Evolutionary conservation across 1,140 invertebrate species (phyloP).

Genomic region (Bombus balteatus): DNA sequence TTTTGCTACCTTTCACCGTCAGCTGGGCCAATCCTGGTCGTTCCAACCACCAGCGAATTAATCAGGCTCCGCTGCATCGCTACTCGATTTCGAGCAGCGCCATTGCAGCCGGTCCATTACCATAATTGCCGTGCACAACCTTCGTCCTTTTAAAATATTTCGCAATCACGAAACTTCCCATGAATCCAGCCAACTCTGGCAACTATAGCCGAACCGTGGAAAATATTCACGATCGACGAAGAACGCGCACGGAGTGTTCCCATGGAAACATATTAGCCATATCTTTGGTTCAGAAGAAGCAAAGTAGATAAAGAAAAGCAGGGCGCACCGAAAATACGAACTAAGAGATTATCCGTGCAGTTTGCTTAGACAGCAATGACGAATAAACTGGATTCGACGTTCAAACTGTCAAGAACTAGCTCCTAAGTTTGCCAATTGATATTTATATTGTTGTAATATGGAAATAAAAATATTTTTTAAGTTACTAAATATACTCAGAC

Average conservation of each 20-base stretch:
- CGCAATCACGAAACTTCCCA: neutral
- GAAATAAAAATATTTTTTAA: too few species aligned
- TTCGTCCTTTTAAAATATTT: constrained; percentile 22
- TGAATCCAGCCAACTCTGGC: neutral
- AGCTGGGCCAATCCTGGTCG: constrained; percentile 22
- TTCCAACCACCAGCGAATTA: constrained; percentile 25
- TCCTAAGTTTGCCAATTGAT: too few species aligned
- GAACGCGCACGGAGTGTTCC: neutral
- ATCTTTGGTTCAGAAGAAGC: too few species aligned
- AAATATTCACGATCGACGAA: neutral
- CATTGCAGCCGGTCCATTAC: constrained; percentile 41
- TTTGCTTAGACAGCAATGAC: too few species aligned
- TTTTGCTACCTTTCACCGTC: constrained; percentile 28
- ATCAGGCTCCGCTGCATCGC: constrained; percentile 45
- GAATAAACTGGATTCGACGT: too few species aligned
- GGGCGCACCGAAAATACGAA: neutral
- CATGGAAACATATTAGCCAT: too few species aligned
- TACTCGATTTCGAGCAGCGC: constrained; percentile 30
- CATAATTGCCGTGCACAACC: constrained; percentile 26
- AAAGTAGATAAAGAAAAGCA: neutral
- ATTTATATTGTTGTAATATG: too few species aligned
- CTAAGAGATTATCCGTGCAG: too few species aligned
- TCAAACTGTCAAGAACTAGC: too few species aligned
- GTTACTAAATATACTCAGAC: too few species aligned
- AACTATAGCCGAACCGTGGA: neutral